phyloP scores from a whole-genome alignment of 2,797 vertebrate species.

The Ataeniobius toweri region DNA sequence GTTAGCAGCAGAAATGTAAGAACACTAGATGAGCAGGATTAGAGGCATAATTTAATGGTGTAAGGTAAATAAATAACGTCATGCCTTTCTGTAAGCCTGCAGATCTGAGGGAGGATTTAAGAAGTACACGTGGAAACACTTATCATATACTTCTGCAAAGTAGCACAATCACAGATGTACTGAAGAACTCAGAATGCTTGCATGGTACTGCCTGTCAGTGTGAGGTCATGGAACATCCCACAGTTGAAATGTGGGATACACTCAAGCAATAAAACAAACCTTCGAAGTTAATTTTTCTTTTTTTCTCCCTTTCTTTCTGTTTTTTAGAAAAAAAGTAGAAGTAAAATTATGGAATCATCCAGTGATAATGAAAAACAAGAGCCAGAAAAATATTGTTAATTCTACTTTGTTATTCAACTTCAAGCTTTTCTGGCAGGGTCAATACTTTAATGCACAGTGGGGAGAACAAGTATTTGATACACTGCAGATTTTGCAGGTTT shows the following conservation, averaged over 20 bases:
- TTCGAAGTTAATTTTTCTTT: background rate
- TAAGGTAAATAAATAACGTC: background rate
- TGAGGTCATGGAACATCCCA: background rate
- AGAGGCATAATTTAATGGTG: background rate
- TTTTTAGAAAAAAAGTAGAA: background rate
- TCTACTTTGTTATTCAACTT: background rate
- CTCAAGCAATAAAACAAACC: background rate
- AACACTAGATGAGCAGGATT: background rate
- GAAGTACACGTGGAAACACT: background rate
- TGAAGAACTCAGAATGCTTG: background rate
- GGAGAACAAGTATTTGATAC: too few relatives aligned
- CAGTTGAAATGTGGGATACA: background rate
- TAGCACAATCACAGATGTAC: slow-evolving; percentile 7
- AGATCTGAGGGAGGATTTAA: slow-evolving; percentile 6
- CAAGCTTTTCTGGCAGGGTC: too few relatives aligned
- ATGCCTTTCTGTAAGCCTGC: background rate
- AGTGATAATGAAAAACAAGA: background rate
- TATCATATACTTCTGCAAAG: background rate
- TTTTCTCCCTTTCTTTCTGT: background rate
- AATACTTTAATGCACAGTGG: too few relatives aligned
- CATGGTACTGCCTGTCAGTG: background rate
- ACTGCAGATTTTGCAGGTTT: too few relatives aligned
- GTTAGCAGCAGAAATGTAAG: slow-evolving; percentile 12
- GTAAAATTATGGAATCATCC: background rate
- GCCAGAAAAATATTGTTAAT: background rate